Evolutionary conservation across 1,140 invertebrate genomes (phyloP), one percentile per base, ranked within the genome.

Genomic region (Magallana angulata): DNA sequence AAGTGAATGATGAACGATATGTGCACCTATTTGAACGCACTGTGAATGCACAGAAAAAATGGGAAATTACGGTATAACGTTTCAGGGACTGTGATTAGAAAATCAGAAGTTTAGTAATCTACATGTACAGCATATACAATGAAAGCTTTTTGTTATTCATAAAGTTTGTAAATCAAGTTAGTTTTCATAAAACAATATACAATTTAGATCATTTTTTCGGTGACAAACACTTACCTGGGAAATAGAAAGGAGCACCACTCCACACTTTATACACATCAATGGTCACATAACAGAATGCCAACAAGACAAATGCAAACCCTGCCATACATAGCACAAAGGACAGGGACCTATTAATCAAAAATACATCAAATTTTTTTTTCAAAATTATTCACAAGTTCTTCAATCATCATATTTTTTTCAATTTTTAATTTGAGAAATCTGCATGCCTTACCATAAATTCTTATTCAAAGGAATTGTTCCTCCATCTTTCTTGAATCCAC

Each of bases 391-490:
- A 1, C 0, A 5, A 80, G 36, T 80, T 80, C 5, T 8, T 80
- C 11, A 80, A 18, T 24, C 12, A 14, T 80, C 24, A 24, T 36
- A 14, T 7, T 80, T 12, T 80, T 18, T 36, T 80, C 6, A 0
- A 57, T n/a, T n/a, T 14, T 9, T 57, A 16, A 57, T 16, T 30
- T 16, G 16, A 57, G 7, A 48, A 48, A 48, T 48, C 36, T 48
- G 36, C 36, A 56, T 57, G 9, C 57, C 98, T 84, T 96, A 96
- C 98, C 98, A 99, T 30, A 99, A 95, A 93, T 97, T 97, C 95
- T 98, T 98, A 93, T 98, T 98, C 9, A 98, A 94, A 12, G 98
- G 98, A 89, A 98, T 97, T 3, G 96, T 95, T 16, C 98, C 98
- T 81, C 96, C 96, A 91, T 98, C 96, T 92, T 96, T 96, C 2